These are phyloP conservation scores for Neodiprion pinetum DNA, from an alignment of 1,140 invertebrate species.

Conservation along the genomic window DNA sequence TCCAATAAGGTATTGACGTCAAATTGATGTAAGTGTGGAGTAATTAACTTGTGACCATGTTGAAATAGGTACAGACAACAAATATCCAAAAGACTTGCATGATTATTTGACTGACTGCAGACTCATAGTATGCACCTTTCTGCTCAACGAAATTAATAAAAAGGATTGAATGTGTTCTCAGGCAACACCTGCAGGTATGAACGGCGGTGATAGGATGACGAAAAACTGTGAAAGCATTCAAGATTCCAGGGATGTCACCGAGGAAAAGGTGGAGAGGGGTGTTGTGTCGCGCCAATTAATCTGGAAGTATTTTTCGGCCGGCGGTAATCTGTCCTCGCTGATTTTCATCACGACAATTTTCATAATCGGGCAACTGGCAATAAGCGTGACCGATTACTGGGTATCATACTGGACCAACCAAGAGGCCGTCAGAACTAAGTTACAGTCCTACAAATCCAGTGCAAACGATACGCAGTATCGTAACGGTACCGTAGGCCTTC, in stretches of 20 bases:
- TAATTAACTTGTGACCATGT: background rate
- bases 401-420: slow-evolving; percentile 76
- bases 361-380: slow-evolving; percentile 72
- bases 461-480: too few relatives aligned
- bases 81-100: background rate
- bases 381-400: slow-evolving; percentile 81
- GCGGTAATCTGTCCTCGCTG: slow-evolving; percentile 68
- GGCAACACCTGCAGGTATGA: background rate
- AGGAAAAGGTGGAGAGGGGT: slow-evolving; percentile 58
- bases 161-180: background rate
- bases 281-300: slow-evolving; percentile 67
- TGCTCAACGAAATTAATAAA: too few relatives aligned
- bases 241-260: slow-evolving; percentile 25
- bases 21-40: background rate
- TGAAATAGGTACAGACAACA: background rate
- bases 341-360: slow-evolving; percentile 66
- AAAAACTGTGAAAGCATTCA: slow-evolving; percentile 26
- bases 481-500: slow-evolving; percentile 20
- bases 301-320: slow-evolving; percentile 71
- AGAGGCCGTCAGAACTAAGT: slow-evolving; percentile 51
- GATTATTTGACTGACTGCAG: background rate
- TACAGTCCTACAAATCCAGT: slow-evolving; percentile 3
- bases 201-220: background rate
- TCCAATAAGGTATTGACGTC: background rate
- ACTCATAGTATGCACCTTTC: too few relatives aligned